These are phyloP conservation scores for Hirtodrosophila confusa DNA, from an alignment of 2,888 invertebrate genomes.

Conservation along the genomic window DNA sequence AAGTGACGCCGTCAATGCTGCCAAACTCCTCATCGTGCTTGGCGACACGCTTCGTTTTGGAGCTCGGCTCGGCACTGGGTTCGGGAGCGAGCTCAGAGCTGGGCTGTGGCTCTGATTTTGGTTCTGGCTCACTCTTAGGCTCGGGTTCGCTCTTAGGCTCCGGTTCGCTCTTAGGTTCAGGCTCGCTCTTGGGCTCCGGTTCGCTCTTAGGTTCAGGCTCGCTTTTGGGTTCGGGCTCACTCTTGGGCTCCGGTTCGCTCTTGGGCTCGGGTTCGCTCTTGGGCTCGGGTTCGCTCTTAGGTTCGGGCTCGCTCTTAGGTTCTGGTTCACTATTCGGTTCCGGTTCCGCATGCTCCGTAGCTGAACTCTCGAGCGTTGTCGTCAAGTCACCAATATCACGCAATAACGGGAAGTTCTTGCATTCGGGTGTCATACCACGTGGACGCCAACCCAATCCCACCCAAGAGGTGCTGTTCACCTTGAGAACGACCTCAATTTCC, in stretches of 20 bases:
- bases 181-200: constrained; percentile 83
- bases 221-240: constrained; percentile 82
- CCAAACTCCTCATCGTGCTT: constrained; percentile 68
- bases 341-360: constrained; percentile 65
- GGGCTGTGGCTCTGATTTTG: constrained; percentile 80
- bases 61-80: constrained; percentile 82
- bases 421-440: constrained; percentile 88
- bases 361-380: constrained; percentile 80
- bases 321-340: constrained; percentile 79
- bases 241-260: constrained; percentile 79
- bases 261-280: constrained; percentile 82
- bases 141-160: constrained; percentile 84
- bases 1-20: constrained; percentile 86
- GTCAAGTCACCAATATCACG: constrained; percentile 83
- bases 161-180: constrained; percentile 84
- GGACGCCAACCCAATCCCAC: constrained; percentile 97
- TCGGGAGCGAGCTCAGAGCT: constrained; percentile 80
- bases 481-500: constrained; percentile 95
- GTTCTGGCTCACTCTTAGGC: constrained; percentile 83
- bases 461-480: constrained; percentile 95
- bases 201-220: constrained; percentile 85
- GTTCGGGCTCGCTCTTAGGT: constrained; percentile 83
- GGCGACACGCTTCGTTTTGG: constrained; percentile 86
- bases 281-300: constrained; percentile 84
- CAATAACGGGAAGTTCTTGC: constrained; percentile 92